phyloP scores from a whole-genome alignment of 1,140 invertebrate species.

The Achatina immaculata region DNA sequence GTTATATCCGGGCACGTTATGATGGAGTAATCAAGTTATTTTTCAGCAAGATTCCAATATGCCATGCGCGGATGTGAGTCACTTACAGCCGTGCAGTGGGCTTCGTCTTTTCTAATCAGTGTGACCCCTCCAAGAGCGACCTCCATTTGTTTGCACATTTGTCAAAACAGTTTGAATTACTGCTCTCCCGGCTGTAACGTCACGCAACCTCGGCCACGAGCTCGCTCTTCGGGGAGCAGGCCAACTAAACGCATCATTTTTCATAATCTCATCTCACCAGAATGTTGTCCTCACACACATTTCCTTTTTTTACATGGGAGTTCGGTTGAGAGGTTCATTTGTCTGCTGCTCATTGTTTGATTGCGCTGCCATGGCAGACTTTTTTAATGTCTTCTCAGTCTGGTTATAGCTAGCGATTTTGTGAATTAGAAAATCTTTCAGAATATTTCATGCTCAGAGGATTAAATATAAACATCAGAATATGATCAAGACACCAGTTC shows the following conservation, averaged over 20 bases:
- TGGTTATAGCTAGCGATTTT: too few species aligned
- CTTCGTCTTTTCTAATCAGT: not conserved
- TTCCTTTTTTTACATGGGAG: not conserved
- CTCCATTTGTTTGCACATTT: conserved; percentile 17
- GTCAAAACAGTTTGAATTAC: conserved; percentile 15
- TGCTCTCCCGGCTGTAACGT: not conserved
- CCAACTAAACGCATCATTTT: not conserved
- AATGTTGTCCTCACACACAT: not conserved
- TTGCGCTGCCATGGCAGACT: too few species aligned
- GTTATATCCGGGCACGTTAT: too few species aligned
- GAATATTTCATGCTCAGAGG: too few species aligned
- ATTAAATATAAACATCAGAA: too few species aligned
- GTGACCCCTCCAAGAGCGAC: not conserved
- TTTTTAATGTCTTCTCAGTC: too few species aligned
- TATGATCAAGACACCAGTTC: too few species aligned
- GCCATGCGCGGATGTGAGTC: not conserved
- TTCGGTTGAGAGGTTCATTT: not conserved
- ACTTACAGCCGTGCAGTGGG: not conserved
- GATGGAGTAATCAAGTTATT: not conserved
- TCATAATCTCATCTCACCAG: not conserved
- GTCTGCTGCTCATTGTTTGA: not conserved
- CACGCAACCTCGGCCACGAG: not conserved
- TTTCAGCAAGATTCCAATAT: not conserved
- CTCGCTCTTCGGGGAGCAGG: not conserved
- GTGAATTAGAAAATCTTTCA: too few species aligned